Evolutionary conservation across 2,888 invertebrate species (phyloP), one percentile per base, ranked within the genome.

Genomic region (Aromia moschata): DNA sequence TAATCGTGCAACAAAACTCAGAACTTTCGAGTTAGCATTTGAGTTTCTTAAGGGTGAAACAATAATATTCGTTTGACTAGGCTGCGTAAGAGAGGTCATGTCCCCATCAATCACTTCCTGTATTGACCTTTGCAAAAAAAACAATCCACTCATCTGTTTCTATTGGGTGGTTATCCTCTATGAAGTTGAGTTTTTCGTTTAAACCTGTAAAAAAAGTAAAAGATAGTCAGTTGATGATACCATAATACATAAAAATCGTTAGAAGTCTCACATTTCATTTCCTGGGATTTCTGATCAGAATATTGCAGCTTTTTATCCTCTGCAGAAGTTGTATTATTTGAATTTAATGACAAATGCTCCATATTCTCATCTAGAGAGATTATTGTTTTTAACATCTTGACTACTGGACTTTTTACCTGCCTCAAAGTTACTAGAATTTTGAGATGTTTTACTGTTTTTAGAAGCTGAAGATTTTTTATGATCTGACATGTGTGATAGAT

Each of bases 121-220:
- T 79, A 93, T 91, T 11, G 91, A 91, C 9, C 88, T 87, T 71
- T 91, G 88, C 0, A 94, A 80, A 78, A n/a, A 94, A 94, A 0
- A 90, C 93, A 63, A 92, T 83, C 94, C 93, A 94, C 79, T 94
- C 94, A 64, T 94, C 93, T 66, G 91, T 86, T 77, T 94, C 93
- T 59, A 93, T 90, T 1, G 90, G 88, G 70, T 85, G 84, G 37
- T 63, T 73, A 51, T 77, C 74, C 65, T 76, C 76, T 30, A 72
- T 72, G 47, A 77, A 75, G 58, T 69, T 73, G 7, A 73, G 58
- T 47, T 63, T 69, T 55, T 67, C 67, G 33, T 58, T 64, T 36
- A 67, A 65, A 62, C 62, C 68, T 70, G 38, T 30, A 65, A 64
- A 44, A 31, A 38, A 38, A 1, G 4, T 25, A 4, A 5, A 25